Conservation (phyloP, 2,797 vertebrate species). For the Anas flavirostris region DNA sequence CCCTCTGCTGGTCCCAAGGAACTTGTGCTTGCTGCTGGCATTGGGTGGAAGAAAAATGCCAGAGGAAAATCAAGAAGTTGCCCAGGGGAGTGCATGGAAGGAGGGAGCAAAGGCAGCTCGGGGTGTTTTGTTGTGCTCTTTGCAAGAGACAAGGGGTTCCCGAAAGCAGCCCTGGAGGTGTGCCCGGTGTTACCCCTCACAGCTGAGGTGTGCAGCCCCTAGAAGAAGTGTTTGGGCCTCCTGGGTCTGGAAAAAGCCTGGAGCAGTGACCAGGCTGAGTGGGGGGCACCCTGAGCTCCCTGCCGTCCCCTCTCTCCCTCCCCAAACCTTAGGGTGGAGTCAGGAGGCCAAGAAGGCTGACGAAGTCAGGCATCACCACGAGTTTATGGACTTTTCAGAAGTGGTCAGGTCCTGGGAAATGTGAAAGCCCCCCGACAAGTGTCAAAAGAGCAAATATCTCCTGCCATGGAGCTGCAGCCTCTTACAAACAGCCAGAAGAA, state of each 20-base stretch:
- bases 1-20: not conserved
- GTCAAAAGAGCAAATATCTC: accelerated
- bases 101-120: not conserved
- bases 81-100: accelerated
- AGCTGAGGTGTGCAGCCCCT: accelerated
- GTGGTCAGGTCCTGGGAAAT: accelerated
- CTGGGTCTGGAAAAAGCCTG: not conserved
- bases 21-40: accelerated
- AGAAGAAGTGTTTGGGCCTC: not conserved
- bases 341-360: not conserved
- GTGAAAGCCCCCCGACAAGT: accelerated
- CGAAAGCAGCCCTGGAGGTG: not conserved
- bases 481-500: not conserved
- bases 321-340: accelerated
- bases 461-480: not conserved
- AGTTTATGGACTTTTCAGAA: not conserved
- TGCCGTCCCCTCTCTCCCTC: accelerated
- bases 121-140: not conserved
- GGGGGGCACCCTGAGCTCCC: not conserved
- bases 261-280: not conserved
- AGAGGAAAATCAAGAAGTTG: not conserved
- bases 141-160: not conserved
- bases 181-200: accelerated
- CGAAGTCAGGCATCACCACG: not conserved
- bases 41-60: not conserved